Conservation (phyloP, 2,113 vertebrate species). For the Telmatochromis sp. region DNA sequence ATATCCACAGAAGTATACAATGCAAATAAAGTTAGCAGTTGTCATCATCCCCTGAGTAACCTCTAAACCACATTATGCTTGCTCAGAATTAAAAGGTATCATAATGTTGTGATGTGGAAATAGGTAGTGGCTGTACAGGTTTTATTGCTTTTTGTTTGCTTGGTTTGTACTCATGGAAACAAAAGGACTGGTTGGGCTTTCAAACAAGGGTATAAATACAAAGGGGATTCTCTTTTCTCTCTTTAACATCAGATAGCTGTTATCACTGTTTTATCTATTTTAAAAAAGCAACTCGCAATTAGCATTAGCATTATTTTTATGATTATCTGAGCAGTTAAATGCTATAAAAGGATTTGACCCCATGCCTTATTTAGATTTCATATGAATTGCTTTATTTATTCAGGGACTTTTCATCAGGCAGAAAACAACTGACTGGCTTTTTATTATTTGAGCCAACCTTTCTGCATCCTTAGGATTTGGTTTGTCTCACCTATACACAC, state of each 20-base stretch:
- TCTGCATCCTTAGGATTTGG: not conserved
- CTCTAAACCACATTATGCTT: not conserved
- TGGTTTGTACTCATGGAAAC: not conserved
- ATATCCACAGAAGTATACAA: fast-evolving
- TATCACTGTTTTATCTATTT: not conserved
- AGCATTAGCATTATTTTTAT: not conserved
- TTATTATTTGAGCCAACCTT: not conserved
- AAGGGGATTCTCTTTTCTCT: not conserved
- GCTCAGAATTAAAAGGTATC: not conserved
- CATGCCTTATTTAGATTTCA: not conserved
- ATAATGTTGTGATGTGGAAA: not conserved
- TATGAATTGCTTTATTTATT: not conserved
- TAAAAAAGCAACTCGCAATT: not conserved
- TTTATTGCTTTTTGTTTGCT: not conserved
- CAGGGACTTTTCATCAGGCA: fast-evolving
- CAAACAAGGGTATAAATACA: not conserved
- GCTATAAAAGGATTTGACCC: not conserved
- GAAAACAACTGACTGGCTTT: not conserved
- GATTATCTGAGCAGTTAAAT: not conserved
- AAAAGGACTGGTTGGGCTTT: not conserved
- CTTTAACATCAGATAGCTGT: not conserved
- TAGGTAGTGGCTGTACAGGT: not conserved
- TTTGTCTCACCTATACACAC: not conserved
- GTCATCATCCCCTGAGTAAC: not conserved
- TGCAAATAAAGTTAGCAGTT: fast-evolving